Conservation (phyloP, 1,140 invertebrate genomes). For the Sinonovacula constricta region DNA sequence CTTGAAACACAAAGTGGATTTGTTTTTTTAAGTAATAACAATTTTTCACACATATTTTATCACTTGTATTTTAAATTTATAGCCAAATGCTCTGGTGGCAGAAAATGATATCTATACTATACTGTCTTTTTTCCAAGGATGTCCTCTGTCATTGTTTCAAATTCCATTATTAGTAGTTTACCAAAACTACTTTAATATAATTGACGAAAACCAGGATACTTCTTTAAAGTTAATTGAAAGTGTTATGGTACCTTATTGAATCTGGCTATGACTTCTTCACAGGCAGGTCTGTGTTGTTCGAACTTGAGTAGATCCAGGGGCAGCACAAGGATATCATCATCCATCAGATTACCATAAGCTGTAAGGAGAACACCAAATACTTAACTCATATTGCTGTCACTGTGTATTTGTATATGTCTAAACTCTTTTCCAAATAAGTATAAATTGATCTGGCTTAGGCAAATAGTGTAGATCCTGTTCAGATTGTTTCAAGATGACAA, state of each 20-base stretch:
- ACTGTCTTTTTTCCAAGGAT: neutral
- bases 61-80: too few species aligned
- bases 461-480: too few species aligned
- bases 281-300: slow-evolving; percentile 82
- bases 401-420: too few species aligned
- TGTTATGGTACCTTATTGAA: slow-evolving; percentile 84
- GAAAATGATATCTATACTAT: neutral
- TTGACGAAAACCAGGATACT: neutral
- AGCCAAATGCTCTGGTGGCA: neutral
- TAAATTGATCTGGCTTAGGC: too few species aligned
- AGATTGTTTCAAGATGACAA: too few species aligned
- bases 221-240: neutral
- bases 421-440: too few species aligned
- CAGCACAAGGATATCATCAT: slow-evolving; percentile 79
- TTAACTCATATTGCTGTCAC: too few species aligned
- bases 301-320: slow-evolving; percentile 86
- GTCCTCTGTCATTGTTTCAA: neutral
- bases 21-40: too few species aligned
- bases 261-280: slow-evolving; percentile 84
- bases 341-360: slow-evolving; percentile 34
- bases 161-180: neutral
- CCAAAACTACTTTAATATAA: neutral
- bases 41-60: too few species aligned
- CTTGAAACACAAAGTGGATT: too few species aligned
- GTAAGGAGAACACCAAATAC: too few species aligned